Conservation (phyloP, 2,113 vertebrate species). For the Dendrocopos noguchii region DNA sequence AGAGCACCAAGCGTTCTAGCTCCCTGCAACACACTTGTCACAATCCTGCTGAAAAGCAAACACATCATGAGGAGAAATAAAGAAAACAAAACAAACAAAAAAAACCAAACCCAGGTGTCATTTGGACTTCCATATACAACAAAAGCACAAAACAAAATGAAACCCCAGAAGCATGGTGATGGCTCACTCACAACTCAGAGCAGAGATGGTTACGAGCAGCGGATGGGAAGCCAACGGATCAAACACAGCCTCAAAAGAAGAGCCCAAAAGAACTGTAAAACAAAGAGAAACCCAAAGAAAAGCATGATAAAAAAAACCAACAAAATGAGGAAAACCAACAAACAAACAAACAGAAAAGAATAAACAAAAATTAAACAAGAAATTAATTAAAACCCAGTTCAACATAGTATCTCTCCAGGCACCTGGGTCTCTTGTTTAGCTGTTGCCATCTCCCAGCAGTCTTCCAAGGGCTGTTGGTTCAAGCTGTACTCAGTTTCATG, state of each 20-base stretch:
- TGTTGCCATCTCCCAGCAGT: background rate
- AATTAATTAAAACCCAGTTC: slow-evolving; percentile 57
- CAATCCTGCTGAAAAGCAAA: slow-evolving; percentile 51
- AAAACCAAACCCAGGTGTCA: slow-evolving; percentile 51
- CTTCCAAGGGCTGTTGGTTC: background rate
- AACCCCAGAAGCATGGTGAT: slow-evolving; percentile 73
- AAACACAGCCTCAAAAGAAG: slow-evolving; percentile 85
- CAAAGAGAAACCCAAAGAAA: slow-evolving; percentile 83
- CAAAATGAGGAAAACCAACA: slow-evolving; percentile 36
- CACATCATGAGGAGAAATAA: slow-evolving; percentile 10
- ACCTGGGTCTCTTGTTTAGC: background rate
- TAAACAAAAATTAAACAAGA: slow-evolving; percentile 49
- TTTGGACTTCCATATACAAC: slow-evolving; percentile 46
- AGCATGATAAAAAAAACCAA: slow-evolving; percentile 69
- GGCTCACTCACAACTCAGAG: slow-evolving; percentile 86
- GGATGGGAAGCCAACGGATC: slow-evolving; percentile 83
- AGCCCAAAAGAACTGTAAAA: slow-evolving; percentile 90
- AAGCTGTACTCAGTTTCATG: background rate
- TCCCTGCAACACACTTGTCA: slow-evolving; percentile 27
- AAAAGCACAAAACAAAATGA: slow-evolving; percentile 69
- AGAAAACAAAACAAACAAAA: background rate
- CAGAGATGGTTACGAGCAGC: slow-evolving; percentile 79
- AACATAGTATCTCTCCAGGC: background rate
- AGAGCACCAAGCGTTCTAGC: slow-evolving; percentile 13
- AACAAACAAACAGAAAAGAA: background rate